These are phyloP conservation scores for Hiodon tergisus DNA, from an alignment of 2,113 vertebrate genomes.

Conservation along the genomic window DNA sequence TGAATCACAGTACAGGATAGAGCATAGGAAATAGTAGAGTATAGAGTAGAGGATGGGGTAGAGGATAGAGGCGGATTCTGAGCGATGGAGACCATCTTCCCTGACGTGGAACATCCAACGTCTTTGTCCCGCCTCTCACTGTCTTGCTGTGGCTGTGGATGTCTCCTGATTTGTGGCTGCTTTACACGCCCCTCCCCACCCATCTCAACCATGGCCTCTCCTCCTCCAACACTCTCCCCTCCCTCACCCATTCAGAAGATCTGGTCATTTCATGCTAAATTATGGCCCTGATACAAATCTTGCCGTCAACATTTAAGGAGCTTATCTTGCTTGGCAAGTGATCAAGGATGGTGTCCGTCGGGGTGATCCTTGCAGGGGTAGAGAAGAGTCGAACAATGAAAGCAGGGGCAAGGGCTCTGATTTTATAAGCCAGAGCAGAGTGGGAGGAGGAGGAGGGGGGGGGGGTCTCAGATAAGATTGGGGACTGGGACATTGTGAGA, in stretches of 20 bases:
- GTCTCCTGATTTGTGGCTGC: background rate
- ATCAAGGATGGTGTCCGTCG: background rate
- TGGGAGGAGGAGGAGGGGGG: background rate
- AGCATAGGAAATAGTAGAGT: no score
- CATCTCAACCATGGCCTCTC: background rate
- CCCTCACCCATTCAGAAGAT: slow-evolving; percentile 38
- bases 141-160: no score
- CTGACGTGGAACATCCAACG: background rate
- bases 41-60: background rate
- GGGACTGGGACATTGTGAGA: background rate
- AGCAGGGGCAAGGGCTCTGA: background rate
- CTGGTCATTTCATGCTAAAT: slow-evolving; percentile 40
- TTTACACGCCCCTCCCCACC: slow-evolving; percentile 9
- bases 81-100: background rate
- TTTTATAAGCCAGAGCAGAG: background rate
- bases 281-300: slow-evolving; percentile 53
- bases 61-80: background rate
- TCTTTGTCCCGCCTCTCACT: background rate
- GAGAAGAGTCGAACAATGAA: background rate
- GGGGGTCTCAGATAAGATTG: slow-evolving; percentile 3
- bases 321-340: slow-evolving; percentile 38
- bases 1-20: no score
- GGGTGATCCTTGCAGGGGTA: background rate
- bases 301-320: slow-evolving; percentile 52
- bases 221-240: background rate